Evolutionary conservation across 2,113 vertebrate species (phyloP).

Genomic region (Deroptyus accipitrinus): DNA sequence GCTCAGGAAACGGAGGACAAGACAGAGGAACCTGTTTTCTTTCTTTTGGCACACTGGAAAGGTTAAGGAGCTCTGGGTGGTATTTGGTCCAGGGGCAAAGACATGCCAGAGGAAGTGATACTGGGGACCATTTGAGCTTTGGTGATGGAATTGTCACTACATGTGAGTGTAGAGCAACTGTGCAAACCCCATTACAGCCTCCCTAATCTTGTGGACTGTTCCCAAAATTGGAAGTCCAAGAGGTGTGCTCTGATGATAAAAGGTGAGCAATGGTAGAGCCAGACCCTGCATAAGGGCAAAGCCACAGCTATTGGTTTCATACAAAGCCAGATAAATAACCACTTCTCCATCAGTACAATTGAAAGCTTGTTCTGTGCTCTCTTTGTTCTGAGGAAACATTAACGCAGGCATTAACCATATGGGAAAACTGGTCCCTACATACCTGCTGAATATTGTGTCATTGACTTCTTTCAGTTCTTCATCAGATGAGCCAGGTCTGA

Average conservation of each 20-base stretch:
- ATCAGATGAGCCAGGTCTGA: background rate
- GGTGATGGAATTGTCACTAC: background rate
- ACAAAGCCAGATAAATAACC: background rate
- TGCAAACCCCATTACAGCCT: background rate
- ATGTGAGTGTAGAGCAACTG: background rate
- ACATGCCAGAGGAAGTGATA: background rate
- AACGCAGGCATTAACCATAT: background rate
- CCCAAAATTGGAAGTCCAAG: background rate
- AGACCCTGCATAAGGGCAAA: background rate
- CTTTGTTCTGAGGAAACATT: background rate
- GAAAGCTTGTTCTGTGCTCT: background rate
- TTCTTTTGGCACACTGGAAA: background rate
- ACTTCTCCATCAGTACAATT: fast-evolving
- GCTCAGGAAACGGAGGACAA: background rate
- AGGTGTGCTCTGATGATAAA: background rate
- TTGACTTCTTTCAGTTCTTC: background rate
- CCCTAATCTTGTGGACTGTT: background rate
- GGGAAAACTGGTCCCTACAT: background rate
- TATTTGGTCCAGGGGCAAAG: background rate
- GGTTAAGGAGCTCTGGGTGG: background rate
- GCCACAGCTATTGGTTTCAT: background rate
- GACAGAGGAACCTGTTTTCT: background rate
- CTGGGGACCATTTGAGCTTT: background rate
- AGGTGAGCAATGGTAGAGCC: background rate
- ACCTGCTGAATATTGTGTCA: background rate